Conservation (phyloP, 2,888 invertebrate species). For the Hydrotaea cyrtoneurina region DNA sequence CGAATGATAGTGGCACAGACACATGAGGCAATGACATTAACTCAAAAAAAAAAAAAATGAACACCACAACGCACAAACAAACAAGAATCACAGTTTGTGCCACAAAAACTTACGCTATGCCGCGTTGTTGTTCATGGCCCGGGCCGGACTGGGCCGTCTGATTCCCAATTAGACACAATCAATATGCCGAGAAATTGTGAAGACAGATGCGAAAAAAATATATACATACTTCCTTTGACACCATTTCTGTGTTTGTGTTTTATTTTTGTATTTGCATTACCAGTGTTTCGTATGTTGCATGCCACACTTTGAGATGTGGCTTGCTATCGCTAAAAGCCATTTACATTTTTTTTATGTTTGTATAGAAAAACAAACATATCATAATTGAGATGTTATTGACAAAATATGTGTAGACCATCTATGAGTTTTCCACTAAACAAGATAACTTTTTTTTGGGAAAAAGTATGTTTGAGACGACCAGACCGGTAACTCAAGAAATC, state of each 20-base stretch:
- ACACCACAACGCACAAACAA: too few species aligned
- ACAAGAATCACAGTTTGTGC: not conserved
- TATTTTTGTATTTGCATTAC: conserved; percentile 20
- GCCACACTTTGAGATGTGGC: not conserved
- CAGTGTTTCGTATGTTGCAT: not conserved
- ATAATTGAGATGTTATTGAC: not conserved
- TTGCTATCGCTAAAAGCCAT: not conserved
- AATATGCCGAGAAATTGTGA: not conserved
- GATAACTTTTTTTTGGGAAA: too few species aligned
- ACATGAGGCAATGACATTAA: conserved; percentile 18
- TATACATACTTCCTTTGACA: conserved; percentile 57
- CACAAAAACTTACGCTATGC: not conserved
- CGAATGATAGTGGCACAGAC: conserved; percentile 16
- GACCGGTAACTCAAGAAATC: too few species aligned
- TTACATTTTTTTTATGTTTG: not conserved
- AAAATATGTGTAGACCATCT: too few species aligned
- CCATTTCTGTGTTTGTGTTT: conserved; percentile 22
- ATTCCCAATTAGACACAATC: conserved; percentile 24
- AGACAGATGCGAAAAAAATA: conserved; percentile 48
- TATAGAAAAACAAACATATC: not conserved
- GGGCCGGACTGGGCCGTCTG: not conserved
- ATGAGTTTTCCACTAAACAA: too few species aligned
- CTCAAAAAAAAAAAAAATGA: not conserved
- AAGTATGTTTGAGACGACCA: too few species aligned
- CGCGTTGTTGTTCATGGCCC: not conserved